These are phyloP conservation scores for Drosophila burlai DNA, from an alignment of 1,140 invertebrate species.

Conservation along the genomic window DNA sequence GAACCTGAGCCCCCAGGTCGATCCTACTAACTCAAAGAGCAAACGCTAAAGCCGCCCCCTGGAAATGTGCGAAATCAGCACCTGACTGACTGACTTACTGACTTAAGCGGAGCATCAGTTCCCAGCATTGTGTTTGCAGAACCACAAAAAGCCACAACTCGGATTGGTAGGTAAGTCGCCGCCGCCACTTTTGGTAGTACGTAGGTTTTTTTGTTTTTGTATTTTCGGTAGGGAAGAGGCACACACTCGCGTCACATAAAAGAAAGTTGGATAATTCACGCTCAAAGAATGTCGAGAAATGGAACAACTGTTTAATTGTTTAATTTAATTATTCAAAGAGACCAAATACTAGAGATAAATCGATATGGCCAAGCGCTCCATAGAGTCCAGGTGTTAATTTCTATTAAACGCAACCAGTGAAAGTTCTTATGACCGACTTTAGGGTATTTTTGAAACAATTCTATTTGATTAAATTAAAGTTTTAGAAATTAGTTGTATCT, in stretches of 20 bases:
- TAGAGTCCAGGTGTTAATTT: slow-evolving; percentile 8
- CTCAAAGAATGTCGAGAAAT: not conserved
- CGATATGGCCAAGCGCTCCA: not conserved
- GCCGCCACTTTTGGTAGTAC: slow-evolving; percentile 17
- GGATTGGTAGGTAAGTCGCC: slow-evolving; percentile 52
- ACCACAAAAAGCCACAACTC: not conserved
- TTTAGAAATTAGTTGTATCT: not conserved
- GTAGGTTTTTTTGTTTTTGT: no score
- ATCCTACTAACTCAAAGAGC: slow-evolving; percentile 30
- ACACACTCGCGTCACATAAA: slow-evolving; percentile 1
- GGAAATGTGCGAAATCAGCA: slow-evolving; percentile 45
- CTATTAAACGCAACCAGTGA: not conserved
- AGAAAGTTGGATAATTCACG: slow-evolving; percentile 37
- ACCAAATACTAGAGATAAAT: slow-evolving; percentile 8
- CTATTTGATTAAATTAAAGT: no score
- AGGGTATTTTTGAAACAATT: not conserved
- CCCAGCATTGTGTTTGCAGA: slow-evolving; percentile 10
- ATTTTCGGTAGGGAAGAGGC: not conserved
- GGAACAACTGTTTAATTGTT: slow-evolving; percentile 13
- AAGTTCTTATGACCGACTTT: slow-evolving; percentile 5
- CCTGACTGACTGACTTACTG: slow-evolving; percentile 18
- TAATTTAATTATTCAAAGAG: slow-evolving; percentile 7
- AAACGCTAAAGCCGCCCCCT: slow-evolving; percentile 9
- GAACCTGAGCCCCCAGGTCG: not conserved
- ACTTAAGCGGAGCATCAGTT: slow-evolving; percentile 11